Conservation (phyloP, 2,797 vertebrate species). For the Lepus oiostolus region DNA sequence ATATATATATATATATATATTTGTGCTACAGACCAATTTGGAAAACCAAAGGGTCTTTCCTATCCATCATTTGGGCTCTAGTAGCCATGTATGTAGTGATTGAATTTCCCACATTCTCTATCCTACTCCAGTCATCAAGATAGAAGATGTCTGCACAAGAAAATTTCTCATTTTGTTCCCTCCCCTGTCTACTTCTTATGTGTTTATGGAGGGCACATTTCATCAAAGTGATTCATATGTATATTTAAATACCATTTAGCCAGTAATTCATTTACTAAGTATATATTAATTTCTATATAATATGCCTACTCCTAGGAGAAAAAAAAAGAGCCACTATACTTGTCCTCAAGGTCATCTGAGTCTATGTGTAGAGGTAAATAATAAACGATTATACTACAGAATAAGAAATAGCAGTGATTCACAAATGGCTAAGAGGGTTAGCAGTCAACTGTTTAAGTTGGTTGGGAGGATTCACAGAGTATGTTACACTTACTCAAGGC, state of each 20-base stretch:
- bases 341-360: not conserved
- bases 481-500: not conserved
- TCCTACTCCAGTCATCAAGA: not conserved
- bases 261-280: not conserved
- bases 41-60: not conserved
- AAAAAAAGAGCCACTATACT: not conserved
- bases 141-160: not conserved
- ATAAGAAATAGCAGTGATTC: not conserved
- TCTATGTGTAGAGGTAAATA: slow-evolving; percentile 17
- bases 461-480: not conserved
- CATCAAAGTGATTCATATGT: not conserved
- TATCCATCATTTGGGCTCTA: not conserved
- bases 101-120: not conserved
- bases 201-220: slow-evolving; percentile 10
- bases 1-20: not conserved
- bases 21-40: not conserved
- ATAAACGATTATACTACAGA: not conserved
- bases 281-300: slow-evolving; percentile 3
- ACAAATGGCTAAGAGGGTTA: not conserved
- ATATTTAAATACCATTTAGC: slow-evolving; percentile 49
- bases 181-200: not conserved
- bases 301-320: not conserved
- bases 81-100: not conserved
- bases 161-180: slow-evolving; percentile 11
- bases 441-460: not conserved